Evolutionary conservation across 2,888 invertebrate genomes (phyloP), one percentile per base, ranked within the genome.

Genomic region (Apamea monoglypha): DNA sequence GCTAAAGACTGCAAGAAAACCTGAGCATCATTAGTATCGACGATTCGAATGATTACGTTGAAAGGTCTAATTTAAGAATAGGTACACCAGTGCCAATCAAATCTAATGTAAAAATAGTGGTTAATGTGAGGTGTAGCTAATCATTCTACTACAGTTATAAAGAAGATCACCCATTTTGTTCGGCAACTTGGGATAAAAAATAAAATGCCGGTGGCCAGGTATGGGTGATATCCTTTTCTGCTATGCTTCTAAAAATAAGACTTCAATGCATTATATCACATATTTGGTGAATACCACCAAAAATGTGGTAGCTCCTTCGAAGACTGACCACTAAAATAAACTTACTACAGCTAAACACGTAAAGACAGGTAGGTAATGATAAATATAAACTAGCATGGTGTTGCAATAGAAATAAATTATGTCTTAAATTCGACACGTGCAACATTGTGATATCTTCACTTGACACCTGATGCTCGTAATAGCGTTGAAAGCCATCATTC

Each of bases 401-500:
- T 63, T 64, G 81, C 32, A 76, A 76, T 36, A 47, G 25, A 64
- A 86, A 82, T 70, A 86, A 85, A 66, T 70, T 59, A 87, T 18
- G 6, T 69, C 50, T 75, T 21, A 18, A 71, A 71, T 68, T 72
- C 40, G 67, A 81, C 50, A 75, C 71, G 36, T 69, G 74, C 68
- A 64, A 67, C 74, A 85, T 64, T 84, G n/a, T 71, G 87, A 85
- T 85, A 85, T 75, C 66, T 70, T 50, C 66, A 73, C 67, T 74
- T 67, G 74, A 68, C 67, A 79, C 61, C 67, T 56, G 79, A 84
- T 44, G 70, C 61, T 44, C 2, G 25, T 76, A 80, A 76, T 71
- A 61, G 79, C 61, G 67, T 77, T 84, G 81, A 84, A 90, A 87
- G 83, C 82, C 78, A 89, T 88, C 90, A 85, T 84, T 84, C 80